Evolutionary conservation across 2,113 vertebrate genomes (phyloP), one percentile per base, ranked within the genome.

Genomic region (Phyllostomus discolor): DNA sequence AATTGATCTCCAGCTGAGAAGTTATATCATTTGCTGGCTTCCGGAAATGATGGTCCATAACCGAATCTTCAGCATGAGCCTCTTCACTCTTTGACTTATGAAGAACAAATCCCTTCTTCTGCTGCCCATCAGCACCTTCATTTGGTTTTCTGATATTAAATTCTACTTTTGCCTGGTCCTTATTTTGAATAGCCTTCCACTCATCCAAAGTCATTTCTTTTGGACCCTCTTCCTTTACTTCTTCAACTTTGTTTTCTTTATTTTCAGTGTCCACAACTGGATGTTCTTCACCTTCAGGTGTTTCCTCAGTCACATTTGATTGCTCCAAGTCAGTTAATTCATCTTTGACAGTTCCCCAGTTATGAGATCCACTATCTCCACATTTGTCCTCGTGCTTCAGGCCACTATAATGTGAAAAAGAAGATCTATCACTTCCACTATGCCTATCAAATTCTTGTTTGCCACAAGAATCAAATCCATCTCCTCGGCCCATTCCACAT

Each of bases 181-280:
- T 99, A 97, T 99, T 99, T 95, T 99, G 99, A 99, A 99, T 99
- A 88, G 99, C 99, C 98, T 99, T 99, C 99, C 99, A 99, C 96
- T 99, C 99, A 59, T 99, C 99, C 98, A 99, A 98, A 96, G 99
- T 99, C 99, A 99, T 99, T 95, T 99, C 99, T 98, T 99, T 99
- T 50, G 99, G 99, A 35, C 99, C 99, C 98, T 99, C 99, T 50
- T 99, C 99, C 98, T 99, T 99, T 7, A 99, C 99, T 96, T 99
- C 99, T 97, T 99, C 99, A 87, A 98, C 99, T 98, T 99, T 99
- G 69, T 99, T 99, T 98, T 99, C 99, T 98, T 99, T 99, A 98
- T 99, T 99, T 98, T 99, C 99, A 94, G 99, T 99, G 93, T 99
- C 99, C 76, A 99, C 99, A 95, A 99, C 99, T 41, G 99, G 99